Evolutionary conservation across 2,888 invertebrate species (phyloP).

Genomic region (Agriopis aurantiaria): DNA sequence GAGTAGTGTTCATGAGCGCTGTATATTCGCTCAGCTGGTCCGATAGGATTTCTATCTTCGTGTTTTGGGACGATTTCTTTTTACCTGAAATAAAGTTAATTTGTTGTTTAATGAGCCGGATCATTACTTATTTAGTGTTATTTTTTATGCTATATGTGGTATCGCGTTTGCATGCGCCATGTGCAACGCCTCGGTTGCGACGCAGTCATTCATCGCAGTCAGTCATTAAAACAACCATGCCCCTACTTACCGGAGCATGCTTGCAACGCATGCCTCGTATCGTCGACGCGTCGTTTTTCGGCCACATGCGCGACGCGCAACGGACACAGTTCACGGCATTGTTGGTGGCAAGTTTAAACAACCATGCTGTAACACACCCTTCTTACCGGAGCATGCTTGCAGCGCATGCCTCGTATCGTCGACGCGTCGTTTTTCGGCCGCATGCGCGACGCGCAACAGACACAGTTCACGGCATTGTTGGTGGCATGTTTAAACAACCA

Average conservation of each 20-base stretch:
- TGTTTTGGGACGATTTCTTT: slow-evolving; percentile 63
- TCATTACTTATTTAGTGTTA: too few species aligned
- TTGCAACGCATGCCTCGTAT: slow-evolving; percentile 53
- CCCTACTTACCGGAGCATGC: slow-evolving; percentile 56
- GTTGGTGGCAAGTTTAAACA: too few species aligned
- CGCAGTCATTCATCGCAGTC: too few species aligned
- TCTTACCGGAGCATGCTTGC: slow-evolving; percentile 52
- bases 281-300: slow-evolving; percentile 49
- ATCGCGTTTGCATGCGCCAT: too few species aligned
- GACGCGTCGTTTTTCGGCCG: slow-evolving; percentile 55
- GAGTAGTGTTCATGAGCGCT: slow-evolving; percentile 60
- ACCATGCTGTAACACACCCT: slow-evolving; percentile 47
- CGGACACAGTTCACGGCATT: too few species aligned
- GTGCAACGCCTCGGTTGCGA: too few species aligned
- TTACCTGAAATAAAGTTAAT: slow-evolving; percentile 61
- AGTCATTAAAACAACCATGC: slow-evolving; percentile 25
- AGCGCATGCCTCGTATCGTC: slow-evolving; percentile 54
- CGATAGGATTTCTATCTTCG: slow-evolving; percentile 64
- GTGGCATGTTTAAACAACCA: neutral
- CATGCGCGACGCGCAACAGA: neutral
- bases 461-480: too few species aligned
- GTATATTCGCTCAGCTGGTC: slow-evolving; percentile 70
- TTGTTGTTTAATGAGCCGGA: too few species aligned
- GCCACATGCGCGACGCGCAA: too few species aligned
- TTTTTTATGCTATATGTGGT: too few species aligned